Conservation (phyloP, 1,140 invertebrate genomes). For the Ectropis grisescens region DNA sequence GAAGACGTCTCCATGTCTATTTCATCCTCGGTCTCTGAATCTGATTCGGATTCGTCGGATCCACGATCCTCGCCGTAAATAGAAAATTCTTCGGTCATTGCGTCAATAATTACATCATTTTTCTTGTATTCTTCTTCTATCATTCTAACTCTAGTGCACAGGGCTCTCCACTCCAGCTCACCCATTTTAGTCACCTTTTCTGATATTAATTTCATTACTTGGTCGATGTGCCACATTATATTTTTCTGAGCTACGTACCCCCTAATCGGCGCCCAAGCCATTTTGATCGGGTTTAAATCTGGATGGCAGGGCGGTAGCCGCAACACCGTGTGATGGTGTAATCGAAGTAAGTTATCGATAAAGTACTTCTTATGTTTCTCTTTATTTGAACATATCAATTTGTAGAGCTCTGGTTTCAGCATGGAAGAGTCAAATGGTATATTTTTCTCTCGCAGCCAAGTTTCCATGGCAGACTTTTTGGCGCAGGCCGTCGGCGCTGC, state of each 20-base stretch:
- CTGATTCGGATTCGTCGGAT: neutral
- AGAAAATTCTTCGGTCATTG: conserved; percentile 1
- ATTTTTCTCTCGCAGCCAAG: conserved; percentile 6
- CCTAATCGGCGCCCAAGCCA: neutral
- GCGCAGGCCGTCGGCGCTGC: conserved; percentile 5
- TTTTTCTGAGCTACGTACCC: neutral
- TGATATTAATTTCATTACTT: conserved; percentile 1
- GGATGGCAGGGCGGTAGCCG: neutral
- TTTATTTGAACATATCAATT: neutral
- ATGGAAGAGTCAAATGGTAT: conserved; percentile 7
- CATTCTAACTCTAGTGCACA: conserved; percentile 1
- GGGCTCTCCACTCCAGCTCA: neutral
- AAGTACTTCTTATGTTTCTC: neutral
- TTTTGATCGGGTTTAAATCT: neutral
- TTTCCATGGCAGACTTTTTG: conserved; percentile 9
- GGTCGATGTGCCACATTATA: neutral
- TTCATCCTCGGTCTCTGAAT: too few relatives aligned
- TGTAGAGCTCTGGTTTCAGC: neutral
- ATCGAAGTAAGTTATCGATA: neutral
- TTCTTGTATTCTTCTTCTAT: conserved; percentile 8
- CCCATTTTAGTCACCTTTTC: conserved; percentile 1
- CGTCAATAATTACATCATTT: conserved; percentile 1
- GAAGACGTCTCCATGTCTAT: too few relatives aligned
- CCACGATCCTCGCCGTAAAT: neutral
- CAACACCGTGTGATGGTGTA: neutral